Evolutionary conservation across 2,113 vertebrate species (phyloP).

Genomic region (Dipodomys stephensi): DNA sequence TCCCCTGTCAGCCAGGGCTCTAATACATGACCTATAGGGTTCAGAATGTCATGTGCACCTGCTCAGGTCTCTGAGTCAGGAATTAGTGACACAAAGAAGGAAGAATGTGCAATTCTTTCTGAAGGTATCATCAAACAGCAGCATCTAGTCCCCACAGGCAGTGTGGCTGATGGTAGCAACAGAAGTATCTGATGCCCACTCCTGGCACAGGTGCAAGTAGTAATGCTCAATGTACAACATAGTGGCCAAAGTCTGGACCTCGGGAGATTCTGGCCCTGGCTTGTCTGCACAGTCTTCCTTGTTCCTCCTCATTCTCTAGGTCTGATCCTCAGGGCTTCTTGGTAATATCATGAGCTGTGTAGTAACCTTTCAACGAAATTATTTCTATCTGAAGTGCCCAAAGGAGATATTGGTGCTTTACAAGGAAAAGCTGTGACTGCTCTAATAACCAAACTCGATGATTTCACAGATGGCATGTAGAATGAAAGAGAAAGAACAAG

Average conservation of each 20-base stretch:
- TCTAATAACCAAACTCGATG: background rate
- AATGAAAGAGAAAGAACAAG: background rate
- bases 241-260: background rate
- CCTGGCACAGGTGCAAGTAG: background rate
- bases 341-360: background rate
- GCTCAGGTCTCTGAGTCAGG: constrained; percentile 27
- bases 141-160: background rate
- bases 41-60: background rate
- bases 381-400: constrained; percentile 33
- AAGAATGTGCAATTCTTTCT: constrained; percentile 27
- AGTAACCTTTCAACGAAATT: background rate
- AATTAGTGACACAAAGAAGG: background rate
- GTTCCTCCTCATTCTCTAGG: background rate
- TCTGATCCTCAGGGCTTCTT: background rate
- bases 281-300: background rate
- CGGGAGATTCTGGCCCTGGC: background rate
- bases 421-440: background rate
- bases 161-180: background rate
- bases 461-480: background rate
- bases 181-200: background rate
- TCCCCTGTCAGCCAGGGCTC: background rate
- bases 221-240: rapidly evolving
- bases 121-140: background rate
- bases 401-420: constrained; percentile 43
- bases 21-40: background rate